These are phyloP conservation scores for Stenodema calcarata DNA, from an alignment of 2,888 invertebrate species.

Conservation along the genomic window DNA sequence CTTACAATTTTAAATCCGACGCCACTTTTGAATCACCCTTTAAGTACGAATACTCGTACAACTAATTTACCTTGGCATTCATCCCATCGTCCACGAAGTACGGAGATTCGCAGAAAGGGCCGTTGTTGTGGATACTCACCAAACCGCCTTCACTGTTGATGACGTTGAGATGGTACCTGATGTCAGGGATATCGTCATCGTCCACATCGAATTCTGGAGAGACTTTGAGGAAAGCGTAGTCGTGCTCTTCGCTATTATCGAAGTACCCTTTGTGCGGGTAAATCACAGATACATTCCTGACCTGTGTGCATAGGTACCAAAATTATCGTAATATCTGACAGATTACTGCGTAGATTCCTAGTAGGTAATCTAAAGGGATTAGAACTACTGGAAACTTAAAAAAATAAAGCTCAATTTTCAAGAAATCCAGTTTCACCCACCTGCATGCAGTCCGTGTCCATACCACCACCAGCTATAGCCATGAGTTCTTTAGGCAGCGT, in stretches of 20 bases:
- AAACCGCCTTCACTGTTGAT: conserved; percentile 37
- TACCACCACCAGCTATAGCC: conserved; percentile 28
- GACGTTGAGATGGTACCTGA: conserved; percentile 34
- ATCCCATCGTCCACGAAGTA: conserved; percentile 29
- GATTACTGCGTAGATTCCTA: no score
- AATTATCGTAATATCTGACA: no score
- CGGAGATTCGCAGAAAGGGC: conserved; percentile 37
- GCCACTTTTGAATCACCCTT: no score
- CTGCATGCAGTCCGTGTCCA: conserved; percentile 19
- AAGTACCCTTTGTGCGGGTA: conserved; percentile 40
- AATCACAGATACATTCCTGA: conserved; percentile 20
- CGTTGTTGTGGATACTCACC: conserved; percentile 38
- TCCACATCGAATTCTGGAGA: conserved; percentile 21
- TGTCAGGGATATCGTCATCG: conserved; percentile 22
- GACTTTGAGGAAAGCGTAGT: conserved; percentile 33
- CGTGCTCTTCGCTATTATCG: conserved; percentile 9
- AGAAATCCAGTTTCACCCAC: no score
- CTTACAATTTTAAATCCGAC: no score
- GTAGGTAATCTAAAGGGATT: no score
- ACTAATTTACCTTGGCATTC: not conserved
- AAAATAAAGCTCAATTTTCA: no score
- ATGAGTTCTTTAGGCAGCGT: not conserved
- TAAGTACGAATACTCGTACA: no score
- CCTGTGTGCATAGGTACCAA: not conserved
- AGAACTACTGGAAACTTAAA: no score